Conservation (phyloP, 2,888 invertebrate species). For the Chrysolina americana region DNA sequence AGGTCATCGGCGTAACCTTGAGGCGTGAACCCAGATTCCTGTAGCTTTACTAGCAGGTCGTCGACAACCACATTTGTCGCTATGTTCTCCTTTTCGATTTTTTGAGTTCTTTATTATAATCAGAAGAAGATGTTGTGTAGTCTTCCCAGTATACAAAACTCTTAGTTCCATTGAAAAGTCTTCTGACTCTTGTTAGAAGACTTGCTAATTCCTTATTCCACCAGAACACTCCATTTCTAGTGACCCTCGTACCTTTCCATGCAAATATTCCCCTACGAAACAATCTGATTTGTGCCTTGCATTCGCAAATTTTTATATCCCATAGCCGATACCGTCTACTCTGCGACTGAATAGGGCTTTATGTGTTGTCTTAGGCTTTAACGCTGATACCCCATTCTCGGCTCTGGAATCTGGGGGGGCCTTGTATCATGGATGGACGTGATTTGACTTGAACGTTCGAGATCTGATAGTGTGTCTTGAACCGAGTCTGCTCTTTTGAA, state of each 20-base stretch:
- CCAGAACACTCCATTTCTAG: neutral
- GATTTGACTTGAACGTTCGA: slow-evolving; percentile 61
- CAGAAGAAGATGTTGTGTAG: too few relatives aligned
- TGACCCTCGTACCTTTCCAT: neutral
- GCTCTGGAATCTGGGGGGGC: slow-evolving; percentile 61
- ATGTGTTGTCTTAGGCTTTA: slow-evolving; percentile 28
- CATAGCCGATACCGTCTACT: slow-evolving; percentile 12
- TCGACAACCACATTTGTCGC: too few relatives aligned
- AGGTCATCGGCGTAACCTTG: too few relatives aligned
- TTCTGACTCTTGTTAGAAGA: too few relatives aligned
- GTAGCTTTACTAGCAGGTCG: too few relatives aligned
- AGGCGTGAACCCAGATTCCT: too few relatives aligned
- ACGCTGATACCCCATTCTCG: slow-evolving; percentile 62
- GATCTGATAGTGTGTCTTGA: slow-evolving; percentile 61
- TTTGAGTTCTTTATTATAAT: too few relatives aligned
- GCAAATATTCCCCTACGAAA: slow-evolving; percentile 20
- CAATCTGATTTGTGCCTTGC: slow-evolving; percentile 29
- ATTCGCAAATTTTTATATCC: slow-evolving; percentile 18
- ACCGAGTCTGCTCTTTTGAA: slow-evolving; percentile 1
- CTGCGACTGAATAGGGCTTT: slow-evolving; percentile 19
- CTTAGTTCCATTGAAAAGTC: too few relatives aligned
- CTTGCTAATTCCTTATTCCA: too few relatives aligned
- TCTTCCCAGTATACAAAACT: too few relatives aligned
- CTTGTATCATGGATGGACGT: slow-evolving; percentile 61
- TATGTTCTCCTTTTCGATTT: too few relatives aligned